These are phyloP conservation scores for Parazoanthus darwini DNA, from an alignment of 92 coral and sea anemone genomes.

Conservation along the genomic window DNA sequence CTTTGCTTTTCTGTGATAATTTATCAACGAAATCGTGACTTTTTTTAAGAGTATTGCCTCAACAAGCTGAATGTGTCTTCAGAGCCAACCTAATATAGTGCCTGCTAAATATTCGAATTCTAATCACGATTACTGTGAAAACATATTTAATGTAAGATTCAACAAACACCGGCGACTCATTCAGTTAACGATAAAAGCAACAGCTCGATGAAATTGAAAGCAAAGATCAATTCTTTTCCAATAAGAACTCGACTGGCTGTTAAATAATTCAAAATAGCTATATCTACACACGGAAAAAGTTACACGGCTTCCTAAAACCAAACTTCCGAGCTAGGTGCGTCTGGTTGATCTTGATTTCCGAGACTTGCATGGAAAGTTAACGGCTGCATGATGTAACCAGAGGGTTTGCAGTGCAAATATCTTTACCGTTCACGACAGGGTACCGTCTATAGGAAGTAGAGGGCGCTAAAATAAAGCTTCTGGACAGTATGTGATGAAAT, in stretches of 20 bases:
- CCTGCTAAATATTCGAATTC: conserved; percentile 40
- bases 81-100: not conserved
- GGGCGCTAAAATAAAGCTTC: conserved; percentile 25
- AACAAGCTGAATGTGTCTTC: not conserved
- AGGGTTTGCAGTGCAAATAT: not conserved
- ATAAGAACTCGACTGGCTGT: conserved; percentile 53
- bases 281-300: conserved; percentile 39
- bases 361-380: conserved; percentile 14
- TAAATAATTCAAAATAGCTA: conserved; percentile 68
- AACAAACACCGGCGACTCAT: conserved; percentile 16
- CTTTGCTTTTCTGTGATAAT: conserved; percentile 1
- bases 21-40: not conserved
- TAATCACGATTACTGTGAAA: conserved; percentile 40
- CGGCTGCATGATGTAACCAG: conserved; percentile 1
- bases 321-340: conserved; percentile 33
- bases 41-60: conserved; percentile 5
- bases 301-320: conserved; percentile 23
- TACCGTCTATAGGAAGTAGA: conserved; percentile 14
- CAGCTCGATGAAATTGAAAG: conserved; percentile 46
- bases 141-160: conserved; percentile 43
- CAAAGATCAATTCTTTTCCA: conserved; percentile 72
- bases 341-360: conserved; percentile 5
- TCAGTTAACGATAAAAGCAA: conserved; percentile 8
- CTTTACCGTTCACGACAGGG: conserved; percentile 33
- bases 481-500: conserved; percentile 62